Percentiles rank a stretch among this genome's conserved stretches.
Evolutionary conservation across 1,140 invertebrate genomes (phyloP).

Genomic region (Platyura marginata): DNA sequence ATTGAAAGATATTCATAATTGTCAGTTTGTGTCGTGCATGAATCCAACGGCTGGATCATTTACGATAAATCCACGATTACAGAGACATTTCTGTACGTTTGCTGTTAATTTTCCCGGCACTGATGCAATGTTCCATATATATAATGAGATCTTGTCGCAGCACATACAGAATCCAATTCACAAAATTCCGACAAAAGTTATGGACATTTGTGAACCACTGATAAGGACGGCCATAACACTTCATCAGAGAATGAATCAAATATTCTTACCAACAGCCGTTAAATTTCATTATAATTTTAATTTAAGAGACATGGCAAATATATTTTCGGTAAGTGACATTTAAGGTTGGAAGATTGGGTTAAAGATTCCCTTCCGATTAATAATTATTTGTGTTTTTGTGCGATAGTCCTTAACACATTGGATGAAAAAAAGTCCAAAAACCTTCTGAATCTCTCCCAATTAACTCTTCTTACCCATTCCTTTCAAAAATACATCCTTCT

Average conservation of each 20-base stretch:
- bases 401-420: not conserved
- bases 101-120: constrained; percentile 62
- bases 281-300: constrained; percentile 96
- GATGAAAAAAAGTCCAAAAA: constrained; percentile 2
- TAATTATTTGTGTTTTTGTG: too few species aligned
- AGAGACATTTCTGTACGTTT: constrained; percentile 85
- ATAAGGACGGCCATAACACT: constrained; percentile 53
- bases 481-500: too few species aligned
- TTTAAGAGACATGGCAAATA: constrained; percentile 78
- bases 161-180: constrained; percentile 45
- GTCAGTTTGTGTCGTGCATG: constrained; percentile 88
- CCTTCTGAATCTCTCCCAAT: too few species aligned
- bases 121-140: constrained; percentile 71
- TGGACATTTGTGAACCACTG: constrained; percentile 36
- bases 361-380: too few species aligned
- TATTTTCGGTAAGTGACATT: too few species aligned
- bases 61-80: constrained; percentile 76
- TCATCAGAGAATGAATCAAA: constrained; percentile 53
- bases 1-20: constrained; percentile 82
- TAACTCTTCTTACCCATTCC: too few species aligned
- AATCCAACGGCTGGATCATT: constrained; percentile 91
- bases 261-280: constrained; percentile 76
- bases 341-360: constrained; percentile 33
- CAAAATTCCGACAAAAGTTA: constrained; percentile 41
- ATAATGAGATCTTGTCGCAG: constrained; percentile 60